A percentile compares a stretch with the other conserved stretches of the same genome.
Conservation (phyloP, 2,113 vertebrate species). For the Megaptera novaeangliae region DNA sequence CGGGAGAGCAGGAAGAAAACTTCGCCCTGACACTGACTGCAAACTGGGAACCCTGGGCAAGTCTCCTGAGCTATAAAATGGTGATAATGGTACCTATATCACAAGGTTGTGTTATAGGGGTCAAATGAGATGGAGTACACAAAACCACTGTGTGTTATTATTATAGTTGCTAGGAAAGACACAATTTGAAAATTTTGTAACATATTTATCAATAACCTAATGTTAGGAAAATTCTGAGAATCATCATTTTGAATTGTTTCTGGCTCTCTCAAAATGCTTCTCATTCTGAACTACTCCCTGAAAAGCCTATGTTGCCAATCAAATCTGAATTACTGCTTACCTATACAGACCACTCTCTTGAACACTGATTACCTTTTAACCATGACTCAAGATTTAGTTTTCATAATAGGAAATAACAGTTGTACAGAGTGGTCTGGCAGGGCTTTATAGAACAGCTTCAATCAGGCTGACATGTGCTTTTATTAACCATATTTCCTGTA, state of each 20-base stretch:
- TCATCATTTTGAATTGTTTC: neutral
- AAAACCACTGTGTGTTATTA: neutral
- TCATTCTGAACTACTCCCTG: conserved; percentile 47
- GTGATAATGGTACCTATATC: neutral
- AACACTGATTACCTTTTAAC: conserved; percentile 61
- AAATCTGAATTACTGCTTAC: conserved; percentile 53
- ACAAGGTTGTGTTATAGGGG: neutral
- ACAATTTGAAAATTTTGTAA: neutral
- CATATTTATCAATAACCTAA: neutral
- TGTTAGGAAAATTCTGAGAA: conserved; percentile 34
- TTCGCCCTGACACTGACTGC: neutral
- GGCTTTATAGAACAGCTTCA: conserved; percentile 48
- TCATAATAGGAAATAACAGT: conserved; percentile 67
- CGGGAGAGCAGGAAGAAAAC: neutral
- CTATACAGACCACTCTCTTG: conserved; percentile 15
- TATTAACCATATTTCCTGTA: conserved; percentile 75
- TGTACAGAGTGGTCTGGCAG: conserved; percentile 40
- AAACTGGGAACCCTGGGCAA: neutral
- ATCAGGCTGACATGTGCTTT: conserved; percentile 75
- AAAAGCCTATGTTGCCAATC: conserved; percentile 61
- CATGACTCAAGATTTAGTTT: conserved; percentile 50
- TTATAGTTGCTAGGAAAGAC: neutral
- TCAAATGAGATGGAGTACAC: neutral
- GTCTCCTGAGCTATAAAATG: neutral
- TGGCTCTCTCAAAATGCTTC: neutral